phyloP scores from a whole-genome alignment of 2,797 vertebrate genomes.

The Peromyscus attwateri region DNA sequence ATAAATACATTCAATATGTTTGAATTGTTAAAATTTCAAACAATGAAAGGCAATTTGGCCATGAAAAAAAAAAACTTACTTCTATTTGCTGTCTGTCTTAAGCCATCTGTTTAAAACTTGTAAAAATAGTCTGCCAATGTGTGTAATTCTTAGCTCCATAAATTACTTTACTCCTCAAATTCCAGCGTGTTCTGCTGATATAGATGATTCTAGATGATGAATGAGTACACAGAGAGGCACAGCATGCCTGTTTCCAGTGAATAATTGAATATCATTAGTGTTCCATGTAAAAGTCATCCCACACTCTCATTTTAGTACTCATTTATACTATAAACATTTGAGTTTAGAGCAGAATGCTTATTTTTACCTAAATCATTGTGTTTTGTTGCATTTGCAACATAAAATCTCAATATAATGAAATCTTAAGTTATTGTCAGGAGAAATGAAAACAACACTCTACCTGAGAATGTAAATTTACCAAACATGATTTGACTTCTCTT shows the following conservation, averaged over 20 bases:
- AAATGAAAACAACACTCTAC: not conserved
- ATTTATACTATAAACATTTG: constrained; percentile 31
- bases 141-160: constrained; percentile 79
- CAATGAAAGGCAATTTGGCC: constrained; percentile 83
- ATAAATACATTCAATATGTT: constrained; percentile 77
- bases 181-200: constrained; percentile 53
- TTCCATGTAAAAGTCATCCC: constrained; percentile 49
- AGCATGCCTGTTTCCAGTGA: constrained; percentile 1
- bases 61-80: constrained; percentile 84
- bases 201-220: constrained; percentile 62
- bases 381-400: not conserved
- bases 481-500: constrained; percentile 29
- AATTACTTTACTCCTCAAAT: constrained; percentile 78
- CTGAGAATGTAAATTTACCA: constrained; percentile 33
- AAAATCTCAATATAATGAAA: constrained; percentile 5
- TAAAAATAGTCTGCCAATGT: constrained; percentile 82
- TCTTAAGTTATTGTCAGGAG: not conserved
- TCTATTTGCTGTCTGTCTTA: constrained; percentile 85
- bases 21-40: constrained; percentile 82
- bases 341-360: constrained; percentile 11
- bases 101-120: constrained; percentile 87
- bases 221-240: constrained; percentile 36
- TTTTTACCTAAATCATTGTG: not conserved
- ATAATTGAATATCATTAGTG: constrained; percentile 60
- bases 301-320: constrained; percentile 35